phyloP scores from a whole-genome alignment of 2,888 invertebrate species.

The Cosmia pyralina region DNA sequence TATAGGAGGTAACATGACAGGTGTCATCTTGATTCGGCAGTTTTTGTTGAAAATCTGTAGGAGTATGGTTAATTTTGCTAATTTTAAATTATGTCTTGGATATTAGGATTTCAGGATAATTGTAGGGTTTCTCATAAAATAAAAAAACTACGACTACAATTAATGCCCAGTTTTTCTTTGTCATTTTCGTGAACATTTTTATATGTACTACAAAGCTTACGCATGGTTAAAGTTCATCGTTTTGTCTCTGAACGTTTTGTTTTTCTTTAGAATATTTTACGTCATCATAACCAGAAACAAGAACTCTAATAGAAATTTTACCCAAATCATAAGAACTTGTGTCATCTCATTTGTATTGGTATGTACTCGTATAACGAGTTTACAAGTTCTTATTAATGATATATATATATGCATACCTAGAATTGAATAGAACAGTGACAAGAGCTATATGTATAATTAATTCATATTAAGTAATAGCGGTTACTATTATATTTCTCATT shows the following conservation, averaged over 20 bases:
- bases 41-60: too few relatives aligned
- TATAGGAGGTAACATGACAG: too few relatives aligned
- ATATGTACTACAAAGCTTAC: constrained; percentile 67
- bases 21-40: too few relatives aligned
- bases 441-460: constrained; percentile 59
- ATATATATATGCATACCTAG: constrained; percentile 62
- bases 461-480: constrained; percentile 64
- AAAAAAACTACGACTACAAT: too few relatives aligned
- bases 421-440: not conserved
- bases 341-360: constrained; percentile 70
- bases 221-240: constrained; percentile 74
- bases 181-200: not conserved
- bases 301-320: constrained; percentile 32
- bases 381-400: constrained; percentile 78
- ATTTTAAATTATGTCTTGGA: too few relatives aligned
- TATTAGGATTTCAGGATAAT: too few relatives aligned
- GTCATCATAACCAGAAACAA: constrained; percentile 66
- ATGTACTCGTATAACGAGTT: constrained; percentile 74
- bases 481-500: constrained; percentile 65
- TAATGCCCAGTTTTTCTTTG: constrained; percentile 52
- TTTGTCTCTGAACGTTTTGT: constrained; percentile 71
- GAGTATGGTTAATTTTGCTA: too few relatives aligned
- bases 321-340: constrained; percentile 59
- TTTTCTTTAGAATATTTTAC: constrained; percentile 76
- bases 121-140: too few relatives aligned